Evolutionary conservation across 2,113 vertebrate genomes (phyloP).

Genomic region (Crotalus tigris): DNA sequence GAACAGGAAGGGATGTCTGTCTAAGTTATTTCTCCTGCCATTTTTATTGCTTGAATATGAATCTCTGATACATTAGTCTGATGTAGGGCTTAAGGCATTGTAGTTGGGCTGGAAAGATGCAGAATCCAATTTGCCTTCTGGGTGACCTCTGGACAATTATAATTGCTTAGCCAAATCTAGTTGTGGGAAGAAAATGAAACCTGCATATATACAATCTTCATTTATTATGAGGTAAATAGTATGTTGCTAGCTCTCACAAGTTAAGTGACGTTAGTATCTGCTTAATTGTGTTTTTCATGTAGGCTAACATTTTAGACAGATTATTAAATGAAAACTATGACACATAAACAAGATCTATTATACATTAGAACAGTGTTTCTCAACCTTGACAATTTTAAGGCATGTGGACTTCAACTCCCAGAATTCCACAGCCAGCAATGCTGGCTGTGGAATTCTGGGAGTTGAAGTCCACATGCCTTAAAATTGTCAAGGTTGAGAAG

Average conservation of each 20-base stretch:
- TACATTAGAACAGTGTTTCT: not conserved
- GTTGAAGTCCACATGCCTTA: too few species aligned
- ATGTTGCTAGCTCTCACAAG: not conserved
- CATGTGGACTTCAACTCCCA: too few species aligned
- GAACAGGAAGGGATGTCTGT: not conserved
- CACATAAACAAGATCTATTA: not conserved
- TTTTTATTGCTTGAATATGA: not conserved
- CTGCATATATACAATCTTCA: not conserved
- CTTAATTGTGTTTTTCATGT: not conserved
- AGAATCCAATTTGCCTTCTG: not conserved
- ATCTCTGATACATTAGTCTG: not conserved
- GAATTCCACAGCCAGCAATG: too few species aligned
- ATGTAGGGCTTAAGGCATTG: not conserved
- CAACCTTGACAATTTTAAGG: too few species aligned
- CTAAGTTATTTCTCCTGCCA: not conserved
- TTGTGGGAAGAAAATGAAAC: not conserved
- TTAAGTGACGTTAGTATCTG: conserved; percentile 17
- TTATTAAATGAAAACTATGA: not conserved
- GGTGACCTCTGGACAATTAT: not conserved
- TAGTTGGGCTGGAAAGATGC: not conserved
- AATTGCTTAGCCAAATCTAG: not conserved
- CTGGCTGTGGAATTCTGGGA: too few species aligned
- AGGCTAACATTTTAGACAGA: not conserved
- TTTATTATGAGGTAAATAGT: not conserved
- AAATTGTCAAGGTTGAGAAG: too few species aligned